Evolutionary conservation across 2,888 invertebrate genomes (phyloP), one percentile per base, ranked within the genome.

Genomic region (Polymixis lichenea): DNA sequence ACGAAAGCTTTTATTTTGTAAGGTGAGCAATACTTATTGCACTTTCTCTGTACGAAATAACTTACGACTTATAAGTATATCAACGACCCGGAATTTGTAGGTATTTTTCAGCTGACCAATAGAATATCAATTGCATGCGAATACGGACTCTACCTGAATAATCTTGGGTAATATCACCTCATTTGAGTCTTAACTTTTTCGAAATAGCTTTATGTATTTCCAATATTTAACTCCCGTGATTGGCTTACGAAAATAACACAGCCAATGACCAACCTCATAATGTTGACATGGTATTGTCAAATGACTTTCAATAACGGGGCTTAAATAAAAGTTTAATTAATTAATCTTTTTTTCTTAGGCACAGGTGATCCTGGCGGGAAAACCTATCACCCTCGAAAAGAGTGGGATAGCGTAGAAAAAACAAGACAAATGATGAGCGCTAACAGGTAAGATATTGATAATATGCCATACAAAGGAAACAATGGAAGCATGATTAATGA

Each of bases 381-480:
- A 82, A 83, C 92, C 2, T 94, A 92, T 87, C 89, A 89, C 58
- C 80, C 90, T 0, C 96, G 98, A 77, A 97, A 98, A 70, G 98
- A 98, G 43, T 98, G 98, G 98, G 98, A 98, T 90, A 97, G 98
- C 11, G 97, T 98, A 75, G 98, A 98, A 75, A 98, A 98, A 93
- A 98, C 98, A 1, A 97, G 98, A 90, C 98, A 98, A 82, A 97
- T 98, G 93, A 95, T 98, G 66, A 98, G 98, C 84, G 90, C 93
- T 69, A 95, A 93, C 88, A 95, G 95, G 96, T 96, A 89, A 83
- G 84, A 80, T 72, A 80, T 83, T 78, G 78, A 82, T 84, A 78
- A 82, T 76, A 85, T 76, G 78, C 73, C 61, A 72, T 60, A 75
- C 76, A 85, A 75, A 74, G 65, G 65, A 67, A 70, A 75, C 73